These are phyloP conservation scores for Dicrurus megarhynchus DNA, from an alignment of 2,113 vertebrate species.

Conservation along the genomic window DNA sequence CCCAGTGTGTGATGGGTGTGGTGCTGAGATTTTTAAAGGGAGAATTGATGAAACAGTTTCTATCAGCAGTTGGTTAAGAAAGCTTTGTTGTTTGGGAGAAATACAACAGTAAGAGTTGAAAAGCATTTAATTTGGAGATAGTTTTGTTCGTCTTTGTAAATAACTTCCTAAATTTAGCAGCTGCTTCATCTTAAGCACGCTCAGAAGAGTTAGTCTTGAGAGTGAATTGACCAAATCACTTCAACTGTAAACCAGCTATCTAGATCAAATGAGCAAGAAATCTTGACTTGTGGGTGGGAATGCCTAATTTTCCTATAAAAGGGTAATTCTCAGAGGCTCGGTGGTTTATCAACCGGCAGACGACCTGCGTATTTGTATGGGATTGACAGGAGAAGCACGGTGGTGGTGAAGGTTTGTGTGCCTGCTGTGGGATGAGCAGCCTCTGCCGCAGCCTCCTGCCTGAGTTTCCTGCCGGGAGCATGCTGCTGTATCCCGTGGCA, in stretches of 20 bases:
- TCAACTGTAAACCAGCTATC: neutral
- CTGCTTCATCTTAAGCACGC: neutral
- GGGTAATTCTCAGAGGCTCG: neutral
- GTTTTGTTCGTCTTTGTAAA: neutral
- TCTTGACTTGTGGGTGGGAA: neutral
- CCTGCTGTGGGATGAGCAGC: fast-evolving
- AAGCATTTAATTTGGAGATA: neutral
- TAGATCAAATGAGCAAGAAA: neutral
- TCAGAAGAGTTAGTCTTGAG: neutral
- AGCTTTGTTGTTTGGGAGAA: neutral
- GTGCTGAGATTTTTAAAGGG: neutral
- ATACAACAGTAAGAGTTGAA: neutral
- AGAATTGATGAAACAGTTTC: slow-evolving; percentile 67
- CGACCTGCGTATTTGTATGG: fast-evolving
- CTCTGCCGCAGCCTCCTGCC: neutral
- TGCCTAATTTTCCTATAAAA: neutral
- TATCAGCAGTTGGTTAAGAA: slow-evolving; percentile 48
- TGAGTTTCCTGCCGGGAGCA: neutral
- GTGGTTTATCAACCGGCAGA: neutral
- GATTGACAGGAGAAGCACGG: neutral
- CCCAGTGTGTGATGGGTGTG: neutral
- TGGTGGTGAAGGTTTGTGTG: neutral
- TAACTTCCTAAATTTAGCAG: neutral
- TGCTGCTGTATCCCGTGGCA: neutral
- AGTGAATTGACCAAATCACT: neutral